phyloP scores from a whole-genome alignment of 1,140 invertebrate genomes.

The Listronotus oregonensis region DNA sequence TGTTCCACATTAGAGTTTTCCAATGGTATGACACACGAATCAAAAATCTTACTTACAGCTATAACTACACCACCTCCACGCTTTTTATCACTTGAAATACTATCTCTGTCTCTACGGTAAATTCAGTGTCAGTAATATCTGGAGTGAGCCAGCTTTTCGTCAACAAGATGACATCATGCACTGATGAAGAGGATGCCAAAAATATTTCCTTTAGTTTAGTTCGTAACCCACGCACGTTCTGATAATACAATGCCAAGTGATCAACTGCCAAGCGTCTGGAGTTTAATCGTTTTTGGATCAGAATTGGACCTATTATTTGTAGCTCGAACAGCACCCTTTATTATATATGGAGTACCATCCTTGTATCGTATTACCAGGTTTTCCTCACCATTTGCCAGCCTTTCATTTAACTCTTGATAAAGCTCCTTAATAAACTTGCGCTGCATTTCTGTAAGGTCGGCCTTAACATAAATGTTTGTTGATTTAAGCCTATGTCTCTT shows the following conservation, averaged over 20 bases:
- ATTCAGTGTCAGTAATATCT: background rate
- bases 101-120: background rate
- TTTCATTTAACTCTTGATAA: no score
- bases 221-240: background rate
- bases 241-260: background rate
- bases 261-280: background rate
- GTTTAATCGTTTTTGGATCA: background rate
- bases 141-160: background rate
- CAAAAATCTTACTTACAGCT: background rate
- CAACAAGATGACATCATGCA: background rate
- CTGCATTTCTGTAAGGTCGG: no score
- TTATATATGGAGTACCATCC: no score
- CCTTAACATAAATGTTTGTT: no score
- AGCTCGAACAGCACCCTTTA: background rate
- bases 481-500: no score
- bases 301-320: background rate
- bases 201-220: background rate
- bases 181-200: background rate
- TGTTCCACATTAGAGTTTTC: no score
- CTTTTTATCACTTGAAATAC: background rate
- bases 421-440: no score
- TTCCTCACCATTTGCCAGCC: no score
- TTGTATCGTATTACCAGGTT: no score
- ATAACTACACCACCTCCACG: background rate
- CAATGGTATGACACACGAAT: background rate